phyloP scores from a whole-genome alignment of 2,888 invertebrate genomes.

The Mantis religiosa region DNA sequence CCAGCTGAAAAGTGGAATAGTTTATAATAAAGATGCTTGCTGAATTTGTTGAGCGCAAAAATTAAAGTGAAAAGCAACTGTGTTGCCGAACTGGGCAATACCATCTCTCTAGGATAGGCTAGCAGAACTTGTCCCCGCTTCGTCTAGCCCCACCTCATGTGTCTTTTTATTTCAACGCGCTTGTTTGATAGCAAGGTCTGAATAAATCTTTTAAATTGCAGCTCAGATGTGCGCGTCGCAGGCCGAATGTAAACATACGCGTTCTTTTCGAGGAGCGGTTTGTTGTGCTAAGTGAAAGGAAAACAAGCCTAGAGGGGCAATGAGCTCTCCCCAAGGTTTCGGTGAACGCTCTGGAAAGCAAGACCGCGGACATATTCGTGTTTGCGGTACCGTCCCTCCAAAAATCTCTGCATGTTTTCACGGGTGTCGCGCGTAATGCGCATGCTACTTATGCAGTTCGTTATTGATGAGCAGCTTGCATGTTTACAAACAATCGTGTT shows the following conservation, averaged over 20 bases:
- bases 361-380: neutral
- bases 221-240: too few species aligned
- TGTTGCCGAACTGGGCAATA: too few species aligned
- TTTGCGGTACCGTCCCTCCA: neutral
- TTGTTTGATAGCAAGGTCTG: too few species aligned
- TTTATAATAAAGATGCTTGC: too few species aligned
- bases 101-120: too few species aligned
- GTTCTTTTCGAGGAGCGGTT: neutral
- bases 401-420: neutral
- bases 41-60: too few species aligned
- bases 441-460: neutral
- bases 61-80: too few species aligned
- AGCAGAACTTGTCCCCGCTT: too few species aligned
- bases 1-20: too few species aligned
- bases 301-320: neutral
- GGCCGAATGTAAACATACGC: neutral
- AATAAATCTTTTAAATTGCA: too few species aligned
- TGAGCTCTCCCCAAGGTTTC: neutral
- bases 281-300: neutral
- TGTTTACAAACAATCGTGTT: neutral
- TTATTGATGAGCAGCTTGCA: neutral
- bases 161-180: too few species aligned
- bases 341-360: neutral
- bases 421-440: neutral
- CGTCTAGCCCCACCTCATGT: too few species aligned